Evolutionary conservation across 2,888 invertebrate genomes (phyloP), one percentile per base, ranked within the genome.

Genomic region (Gonocerus acuteangulatus): DNA sequence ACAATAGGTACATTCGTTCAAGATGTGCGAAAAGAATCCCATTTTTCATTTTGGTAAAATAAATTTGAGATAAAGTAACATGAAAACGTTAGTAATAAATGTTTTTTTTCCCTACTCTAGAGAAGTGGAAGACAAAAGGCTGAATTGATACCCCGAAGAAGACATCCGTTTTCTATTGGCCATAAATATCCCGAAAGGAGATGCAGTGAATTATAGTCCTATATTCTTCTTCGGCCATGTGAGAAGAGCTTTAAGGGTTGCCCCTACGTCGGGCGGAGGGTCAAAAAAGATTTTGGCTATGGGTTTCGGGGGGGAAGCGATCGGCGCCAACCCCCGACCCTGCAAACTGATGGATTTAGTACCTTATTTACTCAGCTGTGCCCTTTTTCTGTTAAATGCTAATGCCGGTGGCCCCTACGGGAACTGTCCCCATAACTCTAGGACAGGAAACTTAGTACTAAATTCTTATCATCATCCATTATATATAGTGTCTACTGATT

Each of bases 321-420:
- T 54, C 54, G 54, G 54, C 54, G 15, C 19, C 39, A 39, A n/a
- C 3, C n/a, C 39, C 47, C 21, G 2, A 4, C 47, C 21, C 47
- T 47, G 7, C n/a, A 22, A 7, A 6, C 54, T 23, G 39, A 54
- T 54, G 36, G 54, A 54, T 54, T 54, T 54, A 54, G 11, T 3
- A 36, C 23, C 42, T 54, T 54, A 54, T 54, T 54, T 54, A 54
- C 54, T 42, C 39, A 15, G 13, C 15, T 18, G n/a, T 36, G 36
- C 42, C 23, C 16, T 54, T 54, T 54, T 54, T 54, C 42, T 54
- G 54, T 54, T 54, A 54, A 54, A 54, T 54, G 54, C 54, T 54
- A 54, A 54, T 54, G 42, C 39, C n/a, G 42, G 21, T 6, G 23
- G 21, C 36, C 22, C 54, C 54, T 42, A 16, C 19, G 54, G 22